phyloP scores from a whole-genome alignment of 2,797 vertebrate species.

The Poeciliopsis turneri region DNA sequence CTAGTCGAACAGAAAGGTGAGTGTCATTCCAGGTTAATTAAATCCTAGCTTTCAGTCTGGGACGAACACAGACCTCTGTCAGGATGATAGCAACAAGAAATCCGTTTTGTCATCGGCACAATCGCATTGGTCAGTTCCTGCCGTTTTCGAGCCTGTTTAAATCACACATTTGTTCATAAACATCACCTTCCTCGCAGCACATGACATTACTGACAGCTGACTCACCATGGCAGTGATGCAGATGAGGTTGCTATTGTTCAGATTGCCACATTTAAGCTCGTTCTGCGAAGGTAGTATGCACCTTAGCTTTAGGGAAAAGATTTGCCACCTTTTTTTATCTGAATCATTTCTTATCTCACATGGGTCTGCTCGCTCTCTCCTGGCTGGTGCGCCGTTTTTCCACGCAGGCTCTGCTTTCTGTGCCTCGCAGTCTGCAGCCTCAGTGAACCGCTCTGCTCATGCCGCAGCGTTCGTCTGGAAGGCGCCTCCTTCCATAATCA shows the following conservation, averaged over 20 bases:
- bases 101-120: conserved; percentile 21
- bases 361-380: conserved; percentile 15
- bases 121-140: conserved; percentile 40
- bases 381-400: conserved; percentile 19
- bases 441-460: conserved; percentile 15
- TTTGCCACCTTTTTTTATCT: conserved; percentile 32
- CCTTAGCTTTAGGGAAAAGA: conserved; percentile 20
- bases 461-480: conserved; percentile 21
- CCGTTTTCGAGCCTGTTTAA: conserved; percentile 6
- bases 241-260: conserved; percentile 2
- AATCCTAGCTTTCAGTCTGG: conserved; percentile 59
- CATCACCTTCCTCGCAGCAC: background rate
- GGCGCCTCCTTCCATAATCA: conserved; percentile 34
- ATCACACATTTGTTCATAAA: conserved; percentile 7
- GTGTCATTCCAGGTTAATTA: conserved; percentile 73
- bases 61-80: conserved; percentile 50
- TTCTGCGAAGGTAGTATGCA: conserved; percentile 6
- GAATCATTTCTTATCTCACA: conserved; percentile 13
- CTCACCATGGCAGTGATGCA: background rate
- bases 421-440: conserved; percentile 32
- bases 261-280: conserved; percentile 13
- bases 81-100: conserved; percentile 41
- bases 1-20: conserved; percentile 50
- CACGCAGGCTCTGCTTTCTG: conserved; percentile 29
- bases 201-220: conserved; percentile 14